phyloP scores from a whole-genome alignment of 2,797 vertebrate genomes.

The Sciurus vulgaris region DNA sequence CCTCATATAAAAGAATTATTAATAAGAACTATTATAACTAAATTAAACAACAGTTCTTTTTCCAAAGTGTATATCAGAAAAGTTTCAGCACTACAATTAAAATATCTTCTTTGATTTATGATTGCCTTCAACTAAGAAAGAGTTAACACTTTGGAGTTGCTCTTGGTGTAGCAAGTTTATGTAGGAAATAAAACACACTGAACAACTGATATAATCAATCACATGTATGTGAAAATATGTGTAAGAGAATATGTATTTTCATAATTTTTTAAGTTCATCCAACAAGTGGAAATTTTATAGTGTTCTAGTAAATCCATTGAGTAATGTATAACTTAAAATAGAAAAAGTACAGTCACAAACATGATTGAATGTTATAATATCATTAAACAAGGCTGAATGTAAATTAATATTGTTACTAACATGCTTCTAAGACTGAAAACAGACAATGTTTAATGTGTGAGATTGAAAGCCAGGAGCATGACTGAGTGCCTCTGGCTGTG shows the following conservation, averaged over 20 bases:
- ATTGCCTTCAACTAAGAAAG: background rate
- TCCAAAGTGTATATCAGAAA: background rate
- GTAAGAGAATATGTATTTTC: background rate
- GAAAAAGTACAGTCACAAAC: background rate
- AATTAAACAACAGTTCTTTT: background rate
- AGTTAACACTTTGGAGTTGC: background rate
- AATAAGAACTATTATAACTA: background rate
- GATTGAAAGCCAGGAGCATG: background rate
- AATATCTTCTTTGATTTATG: background rate
- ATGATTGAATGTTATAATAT: background rate
- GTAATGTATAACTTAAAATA: background rate
- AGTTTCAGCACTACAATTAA: background rate
- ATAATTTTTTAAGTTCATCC: background rate
- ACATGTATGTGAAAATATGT: background rate
- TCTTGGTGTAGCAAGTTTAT: background rate
- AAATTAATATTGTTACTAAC: background rate
- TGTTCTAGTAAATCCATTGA: background rate
- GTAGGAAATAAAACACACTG: background rate
- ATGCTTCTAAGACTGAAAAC: background rate
- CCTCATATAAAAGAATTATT: background rate
- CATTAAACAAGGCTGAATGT: background rate
- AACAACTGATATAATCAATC: background rate
- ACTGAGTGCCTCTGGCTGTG: background rate
- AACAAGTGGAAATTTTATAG: background rate
- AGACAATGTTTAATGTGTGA: no score